Conservation (phyloP, 2,888 invertebrate species). For the Aphidoletes aphidimyza region DNA sequence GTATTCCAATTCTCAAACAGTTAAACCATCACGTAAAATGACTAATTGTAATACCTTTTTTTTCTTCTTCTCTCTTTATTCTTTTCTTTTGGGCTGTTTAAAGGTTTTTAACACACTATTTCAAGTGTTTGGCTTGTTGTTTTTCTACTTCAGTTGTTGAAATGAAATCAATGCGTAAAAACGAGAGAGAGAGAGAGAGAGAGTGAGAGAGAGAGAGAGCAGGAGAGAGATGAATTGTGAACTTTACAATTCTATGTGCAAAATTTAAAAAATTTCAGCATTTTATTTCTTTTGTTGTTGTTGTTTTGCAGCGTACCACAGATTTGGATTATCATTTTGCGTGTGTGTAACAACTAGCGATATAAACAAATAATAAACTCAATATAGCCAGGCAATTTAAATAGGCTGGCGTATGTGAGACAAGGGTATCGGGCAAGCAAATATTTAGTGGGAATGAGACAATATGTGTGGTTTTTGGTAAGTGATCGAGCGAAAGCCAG, state of each 20-base stretch:
- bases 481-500: neutral
- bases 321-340: conserved; percentile 27
- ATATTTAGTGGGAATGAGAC: no score
- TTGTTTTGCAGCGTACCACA: conserved; percentile 22
- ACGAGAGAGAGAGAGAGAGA: no score
- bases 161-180: no score
- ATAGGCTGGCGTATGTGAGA: neutral
- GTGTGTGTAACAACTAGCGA: neutral
- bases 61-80: neutral
- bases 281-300: no score
- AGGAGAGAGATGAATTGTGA: neutral
- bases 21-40: conserved; percentile 41
- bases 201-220: no score
- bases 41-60: neutral
- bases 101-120: no score
- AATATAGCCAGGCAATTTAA: neutral
- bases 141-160: no score
- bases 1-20: conserved; percentile 38
- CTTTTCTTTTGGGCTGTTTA: no score
- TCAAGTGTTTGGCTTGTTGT: no score
- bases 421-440: neutral
- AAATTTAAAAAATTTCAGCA: neutral
- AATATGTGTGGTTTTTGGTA: neutral
- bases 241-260: neutral
- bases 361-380: neutral